Evolutionary conservation across 2,113 vertebrate genomes (phyloP), one percentile per base, ranked within the genome.

Genomic region (Tenebrosternarchus preto): DNA sequence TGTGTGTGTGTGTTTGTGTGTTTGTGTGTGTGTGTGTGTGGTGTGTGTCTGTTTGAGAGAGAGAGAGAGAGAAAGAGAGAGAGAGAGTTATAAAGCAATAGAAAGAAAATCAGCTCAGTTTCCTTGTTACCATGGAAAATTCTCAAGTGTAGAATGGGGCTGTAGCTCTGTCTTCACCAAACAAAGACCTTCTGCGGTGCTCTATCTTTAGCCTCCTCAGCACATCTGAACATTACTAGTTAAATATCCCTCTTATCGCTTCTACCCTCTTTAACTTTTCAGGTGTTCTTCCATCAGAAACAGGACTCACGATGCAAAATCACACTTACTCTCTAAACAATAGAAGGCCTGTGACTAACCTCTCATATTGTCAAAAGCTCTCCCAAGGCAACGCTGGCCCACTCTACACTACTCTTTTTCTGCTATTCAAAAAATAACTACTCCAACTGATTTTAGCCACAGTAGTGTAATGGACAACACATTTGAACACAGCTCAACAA

Each of bases 91-190:
- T 22, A 61, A 20, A 61, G 66, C 68, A n/a, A n/a, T n/a, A n/a
- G n/a, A n/a, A n/a, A n/a, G 57, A 69, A 20, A 59, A 9, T 24
- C 43, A 50, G 12, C 57, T 73, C 39, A 29, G 36, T 68, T 73
- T 70, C 6, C 33, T 77, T 81, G 79, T 84, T 75, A 70, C 79
- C 83, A 78, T 84, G 79, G 75, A 81, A 81, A 78, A 84, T 53
- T 55, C 74, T 61, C n/a, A 66, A 66, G 59, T 80, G 43, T n/a
- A 72, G 39, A 80, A 77, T 59, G 70, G 6, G 2, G 57, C 39
- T 69, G 19, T 56, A 31, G 55, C 63, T 39, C 31, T 36, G 33
- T 66, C 57, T 81, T 31, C 11, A 59, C 20, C 16, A 53, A 63
- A 64, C 17, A 43, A 63, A 64, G 64, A 33, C 25, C 22, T 66